phyloP scores from a whole-genome alignment of 2,797 vertebrate species.

The Muraenolepis orangiensis region DNA sequence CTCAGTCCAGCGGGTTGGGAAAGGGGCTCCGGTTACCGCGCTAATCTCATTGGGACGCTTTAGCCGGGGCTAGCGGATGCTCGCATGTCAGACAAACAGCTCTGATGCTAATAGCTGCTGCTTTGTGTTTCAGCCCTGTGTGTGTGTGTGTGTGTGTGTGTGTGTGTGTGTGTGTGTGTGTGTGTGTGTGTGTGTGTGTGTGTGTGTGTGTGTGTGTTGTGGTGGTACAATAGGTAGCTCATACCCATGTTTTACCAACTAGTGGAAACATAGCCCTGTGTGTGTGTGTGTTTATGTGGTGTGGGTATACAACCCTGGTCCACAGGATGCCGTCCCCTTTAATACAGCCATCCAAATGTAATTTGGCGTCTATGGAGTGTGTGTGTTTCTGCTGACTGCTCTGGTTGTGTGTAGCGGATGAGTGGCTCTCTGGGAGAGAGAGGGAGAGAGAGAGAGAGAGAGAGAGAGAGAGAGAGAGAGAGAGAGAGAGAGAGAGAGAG shows the following conservation, averaged over 20 bases:
- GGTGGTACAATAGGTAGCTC: constrained; percentile 9
- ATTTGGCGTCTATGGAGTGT: constrained; percentile 85
- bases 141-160: constrained; percentile 31
- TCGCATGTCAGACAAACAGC: constrained; percentile 85
- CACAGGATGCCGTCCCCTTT: constrained; percentile 92
- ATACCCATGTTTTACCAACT: neutral
- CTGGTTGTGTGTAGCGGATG: constrained; percentile 75
- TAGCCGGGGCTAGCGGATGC: constrained; percentile 80
- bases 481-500: too few relatives aligned
- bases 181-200: constrained; percentile 20
- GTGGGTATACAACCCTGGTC: constrained; percentile 84
- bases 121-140: constrained; percentile 50
- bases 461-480: too few relatives aligned
- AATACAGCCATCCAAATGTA: constrained; percentile 92
- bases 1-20: constrained; percentile 76
- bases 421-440: constrained; percentile 70
- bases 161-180: constrained; percentile 13
- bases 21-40: constrained; percentile 83
- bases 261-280: constrained; percentile 8
- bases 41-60: constrained; percentile 89
- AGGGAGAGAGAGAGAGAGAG: too few relatives aligned
- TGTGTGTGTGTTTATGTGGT: constrained; percentile 26
- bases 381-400: constrained; percentile 81
- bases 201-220: constrained; percentile 34
- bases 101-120: constrained; percentile 71